Base-by-base conservation (phyloP, 2,113 vertebrate species). In the Sturnus vulgaris region DNA sequence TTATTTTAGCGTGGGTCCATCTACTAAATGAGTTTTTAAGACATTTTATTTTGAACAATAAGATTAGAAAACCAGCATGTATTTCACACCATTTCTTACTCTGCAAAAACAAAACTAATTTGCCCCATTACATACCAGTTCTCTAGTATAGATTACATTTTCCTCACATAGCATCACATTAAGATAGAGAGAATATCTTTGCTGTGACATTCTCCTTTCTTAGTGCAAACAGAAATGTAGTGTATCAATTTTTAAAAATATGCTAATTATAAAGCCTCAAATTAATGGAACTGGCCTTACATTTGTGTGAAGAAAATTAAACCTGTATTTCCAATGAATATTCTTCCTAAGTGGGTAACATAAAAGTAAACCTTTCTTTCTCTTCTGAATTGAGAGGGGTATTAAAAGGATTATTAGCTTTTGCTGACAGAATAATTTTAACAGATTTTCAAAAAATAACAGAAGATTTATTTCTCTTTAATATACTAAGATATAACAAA, bases 401-500 rank as follows among this genome's bases (percentile, higher is more conserved):
- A 50, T 70, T 88, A 61, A 73, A 90, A 91, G 28, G n/a, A 14
- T 22, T 31, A 57, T 57, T 73, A 69, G 18, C 55, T 91, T 89
- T 59, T 73, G 52, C 42, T 86, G 56, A 81, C 63, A 59, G 40
- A 91, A n/a, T 59, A 93, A 87, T 42, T 80, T 88, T 44, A 79
- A 90, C 64, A 15, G 42, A 69, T 70, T 77, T 81, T 57, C 27
- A 53, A 88, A 93, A 93, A 86, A 86, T 70, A 89, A 93, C 23
- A 37, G 9, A 82, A 59, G 8, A 10, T 37, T 57, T 82, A 27
- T 28, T 75, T 80, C 61, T 77, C 71, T 83, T 35, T 76, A 73
- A 70, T 93, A 92, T 64, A 81, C 39, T 63, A 72, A 82, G 77
- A 86, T 83, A 65, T 78, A 96, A 93, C 82, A 94, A 97, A 92